These are phyloP conservation scores for Agriopis aurantiaria DNA, from an alignment of 2,888 invertebrate species.

Conservation along the genomic window DNA sequence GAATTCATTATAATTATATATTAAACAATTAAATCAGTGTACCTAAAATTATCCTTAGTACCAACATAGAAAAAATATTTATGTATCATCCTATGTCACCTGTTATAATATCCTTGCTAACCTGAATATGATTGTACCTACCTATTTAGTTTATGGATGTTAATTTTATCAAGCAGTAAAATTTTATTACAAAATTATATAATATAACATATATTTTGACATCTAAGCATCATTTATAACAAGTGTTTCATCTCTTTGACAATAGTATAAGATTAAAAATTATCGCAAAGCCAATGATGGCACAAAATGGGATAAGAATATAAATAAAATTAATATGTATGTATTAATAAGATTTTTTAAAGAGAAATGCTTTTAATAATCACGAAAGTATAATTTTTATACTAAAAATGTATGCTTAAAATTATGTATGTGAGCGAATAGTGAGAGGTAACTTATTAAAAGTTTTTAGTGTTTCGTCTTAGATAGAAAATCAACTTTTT, in stretches of 20 bases:
- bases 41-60: neutral
- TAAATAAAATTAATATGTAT: conserved; percentile 20
- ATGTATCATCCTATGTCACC: too few species aligned
- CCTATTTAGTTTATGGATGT: conserved; percentile 10
- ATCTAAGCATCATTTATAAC: conserved; percentile 45
- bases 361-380: conserved; percentile 43
- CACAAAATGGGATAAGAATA: conserved; percentile 39
- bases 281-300: conserved; percentile 43
- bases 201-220: conserved; percentile 13
- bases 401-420: conserved; percentile 44
- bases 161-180: conserved; percentile 48
- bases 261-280: conserved; percentile 59
- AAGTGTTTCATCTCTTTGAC: conserved; percentile 59
- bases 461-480: conserved; percentile 35
- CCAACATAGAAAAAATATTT: neutral
- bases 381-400: conserved; percentile 47
- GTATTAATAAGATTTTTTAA: conserved; percentile 42
- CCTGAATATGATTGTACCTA: conserved; percentile 1
- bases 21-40: neutral
- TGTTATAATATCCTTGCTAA: neutral
- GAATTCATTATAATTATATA: neutral
- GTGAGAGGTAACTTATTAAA: conserved; percentile 19
- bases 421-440: conserved; percentile 31
- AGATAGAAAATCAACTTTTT: conserved; percentile 39
- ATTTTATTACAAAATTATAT: conserved; percentile 47